phyloP scores from a whole-genome alignment of 2,888 invertebrate genomes.

The Troides aeacus region DNA sequence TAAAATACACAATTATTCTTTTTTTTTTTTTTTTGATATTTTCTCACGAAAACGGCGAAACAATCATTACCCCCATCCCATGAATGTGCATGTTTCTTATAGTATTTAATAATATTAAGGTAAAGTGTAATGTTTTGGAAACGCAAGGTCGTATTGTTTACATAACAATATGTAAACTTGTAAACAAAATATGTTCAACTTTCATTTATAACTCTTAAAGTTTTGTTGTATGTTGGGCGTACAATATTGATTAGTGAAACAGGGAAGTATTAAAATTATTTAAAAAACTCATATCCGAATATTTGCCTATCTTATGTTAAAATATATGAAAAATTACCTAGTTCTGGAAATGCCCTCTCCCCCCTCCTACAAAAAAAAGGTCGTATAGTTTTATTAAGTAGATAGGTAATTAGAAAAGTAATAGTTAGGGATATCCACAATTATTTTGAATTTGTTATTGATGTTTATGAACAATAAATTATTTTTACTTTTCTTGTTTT shows the following conservation, averaged over 20 bases:
- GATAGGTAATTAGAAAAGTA: conserved; percentile 67
- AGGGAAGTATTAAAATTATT: background rate
- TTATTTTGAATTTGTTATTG: conserved; percentile 54
- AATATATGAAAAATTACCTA: conserved; percentile 7
- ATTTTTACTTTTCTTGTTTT: conserved; percentile 47
- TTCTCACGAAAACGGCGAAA: background rate
- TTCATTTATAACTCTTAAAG: background rate
- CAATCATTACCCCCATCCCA: background rate
- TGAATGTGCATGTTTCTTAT: conserved; percentile 9
- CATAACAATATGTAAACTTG: conserved; percentile 3
- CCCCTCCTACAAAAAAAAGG: conserved; percentile 19
- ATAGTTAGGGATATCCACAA: conserved; percentile 55
- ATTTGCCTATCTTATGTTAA: conserved; percentile 16
- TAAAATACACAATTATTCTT: background rate
- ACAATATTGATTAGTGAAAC: conserved; percentile 10
- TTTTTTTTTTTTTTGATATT: background rate
- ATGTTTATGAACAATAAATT: conserved; percentile 47
- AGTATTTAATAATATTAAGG: conserved; percentile 22
- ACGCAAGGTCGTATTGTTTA: conserved; percentile 1
- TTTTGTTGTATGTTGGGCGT: background rate
- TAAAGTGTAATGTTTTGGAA: background rate
- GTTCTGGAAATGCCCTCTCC: conserved; percentile 35
- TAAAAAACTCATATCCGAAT: background rate
- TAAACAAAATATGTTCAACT: background rate
- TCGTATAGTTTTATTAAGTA: conserved; percentile 60